Evolutionary conservation across 2,888 invertebrate species (phyloP).

Genomic region (Conchocele bisecta): DNA sequence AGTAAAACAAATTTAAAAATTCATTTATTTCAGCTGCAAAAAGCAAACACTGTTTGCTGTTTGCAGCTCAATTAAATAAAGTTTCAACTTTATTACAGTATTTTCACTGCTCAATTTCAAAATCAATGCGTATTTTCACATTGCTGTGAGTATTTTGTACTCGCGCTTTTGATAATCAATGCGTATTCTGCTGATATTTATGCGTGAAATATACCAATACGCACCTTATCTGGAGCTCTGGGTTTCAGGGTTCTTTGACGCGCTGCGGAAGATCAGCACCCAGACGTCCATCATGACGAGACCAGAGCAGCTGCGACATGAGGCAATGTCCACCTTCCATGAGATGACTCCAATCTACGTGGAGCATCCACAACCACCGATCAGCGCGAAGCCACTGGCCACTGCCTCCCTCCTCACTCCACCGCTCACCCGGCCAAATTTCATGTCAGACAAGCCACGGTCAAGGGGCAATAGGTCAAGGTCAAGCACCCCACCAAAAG

Average conservation of each 20-base stretch:
- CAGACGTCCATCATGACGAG: constrained; percentile 68
- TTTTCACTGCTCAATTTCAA: too few relatives aligned
- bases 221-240: too few relatives aligned
- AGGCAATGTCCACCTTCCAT: constrained; percentile 44
- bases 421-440: not conserved
- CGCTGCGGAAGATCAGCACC: constrained; percentile 65
- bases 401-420: constrained; percentile 7
- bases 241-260: constrained; percentile 60
- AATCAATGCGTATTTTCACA: too few relatives aligned
- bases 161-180: too few relatives aligned
- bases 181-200: too few relatives aligned
- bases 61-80: too few relatives aligned
- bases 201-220: too few relatives aligned
- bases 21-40: too few relatives aligned
- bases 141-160: too few relatives aligned
- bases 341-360: constrained; percentile 1
- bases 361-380: not conserved
- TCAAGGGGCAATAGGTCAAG: constrained; percentile 49
- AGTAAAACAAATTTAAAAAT: too few relatives aligned
- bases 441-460: not conserved
- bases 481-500: constrained; percentile 45
- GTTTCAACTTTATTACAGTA: too few relatives aligned
- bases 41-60: too few relatives aligned
- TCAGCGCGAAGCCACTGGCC: not conserved
- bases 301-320: constrained; percentile 61